Conservation (phyloP, 2,113 vertebrate species). For the Mystacornis crossleyi region DNA sequence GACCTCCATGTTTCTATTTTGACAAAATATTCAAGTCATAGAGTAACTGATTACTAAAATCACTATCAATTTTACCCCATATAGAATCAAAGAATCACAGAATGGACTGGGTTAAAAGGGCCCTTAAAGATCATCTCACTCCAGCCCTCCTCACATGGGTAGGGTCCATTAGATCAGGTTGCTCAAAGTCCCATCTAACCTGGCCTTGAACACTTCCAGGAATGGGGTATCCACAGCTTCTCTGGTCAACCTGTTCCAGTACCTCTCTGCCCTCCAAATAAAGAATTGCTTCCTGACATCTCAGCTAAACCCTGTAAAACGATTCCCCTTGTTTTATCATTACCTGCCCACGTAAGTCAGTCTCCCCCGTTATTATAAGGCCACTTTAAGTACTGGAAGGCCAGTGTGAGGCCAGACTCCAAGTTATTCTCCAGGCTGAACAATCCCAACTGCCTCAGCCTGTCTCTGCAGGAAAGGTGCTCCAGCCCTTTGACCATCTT, state of each 20-base stretch:
- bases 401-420: background rate
- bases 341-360: fast-evolving
- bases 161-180: background rate
- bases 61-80: background rate
- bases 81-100: background rate
- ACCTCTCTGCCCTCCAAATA: background rate
- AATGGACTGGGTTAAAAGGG: background rate
- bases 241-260: background rate
- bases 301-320: background rate
- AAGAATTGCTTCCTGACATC: background rate
- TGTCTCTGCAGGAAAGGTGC: background rate
- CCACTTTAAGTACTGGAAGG: background rate
- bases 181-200: background rate
- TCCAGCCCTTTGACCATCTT: background rate
- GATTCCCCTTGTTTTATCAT: background rate
- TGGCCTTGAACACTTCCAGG: background rate
- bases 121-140: background rate
- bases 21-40: background rate
- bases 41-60: background rate
- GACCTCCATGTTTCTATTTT: background rate
- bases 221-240: background rate
- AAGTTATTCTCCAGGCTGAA: background rate
- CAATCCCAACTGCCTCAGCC: background rate
- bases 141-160: fast-evolving
- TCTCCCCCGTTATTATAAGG: background rate